Evolutionary conservation across 1,140 invertebrate species (phyloP), one percentile per base, ranked within the genome.

Genomic region (Doryteuthis pealeii): DNA sequence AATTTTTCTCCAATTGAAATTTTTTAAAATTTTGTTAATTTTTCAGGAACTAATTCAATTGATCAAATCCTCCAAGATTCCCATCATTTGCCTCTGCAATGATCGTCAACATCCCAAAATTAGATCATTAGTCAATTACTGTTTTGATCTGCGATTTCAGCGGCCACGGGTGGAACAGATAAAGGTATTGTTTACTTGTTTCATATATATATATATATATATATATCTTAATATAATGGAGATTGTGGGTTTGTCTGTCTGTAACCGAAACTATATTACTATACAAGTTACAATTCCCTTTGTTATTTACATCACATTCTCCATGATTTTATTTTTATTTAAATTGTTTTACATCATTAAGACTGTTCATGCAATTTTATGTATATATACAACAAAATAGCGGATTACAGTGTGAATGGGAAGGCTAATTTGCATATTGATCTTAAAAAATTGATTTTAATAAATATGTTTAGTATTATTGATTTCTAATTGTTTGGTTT

Each of bases 31-130:
- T 40, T 40, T 40, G 3, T 40, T 62, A n/a, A n/a, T 62, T 0
- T 73, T 79, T 30, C 78, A 89, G 80, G 97, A 99, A 90, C 86
- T 99, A 18, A 98, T 99, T 77, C 88, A 89, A 28, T 89, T 99
- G 6, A 99, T 99, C 66, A 99, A 99, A 89, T 89, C 90, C 2
- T 91, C 95, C 0, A 93, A 93, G 70, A 91, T 99, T 70, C 98
- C 98, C 0, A 93, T 99, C 45, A 95, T 99, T 78, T 99, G 97
- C 87, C 99, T 99, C 90, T 99, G 98, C 88, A 99, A 99, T 84
- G 98, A 99, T 89, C 90, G 98, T 74, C 93, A 94, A 84, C 93
- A 95, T 88, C 93, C 91, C 33, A 99, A 99, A 90, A 98, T 99
- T 88, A 90, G 96, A 70, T 95, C 95, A 0, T 89, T 99, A 0